These are phyloP conservation scores for Jaculus jaculus DNA, from an alignment of 2,113 vertebrate species.

Conservation along the genomic window DNA sequence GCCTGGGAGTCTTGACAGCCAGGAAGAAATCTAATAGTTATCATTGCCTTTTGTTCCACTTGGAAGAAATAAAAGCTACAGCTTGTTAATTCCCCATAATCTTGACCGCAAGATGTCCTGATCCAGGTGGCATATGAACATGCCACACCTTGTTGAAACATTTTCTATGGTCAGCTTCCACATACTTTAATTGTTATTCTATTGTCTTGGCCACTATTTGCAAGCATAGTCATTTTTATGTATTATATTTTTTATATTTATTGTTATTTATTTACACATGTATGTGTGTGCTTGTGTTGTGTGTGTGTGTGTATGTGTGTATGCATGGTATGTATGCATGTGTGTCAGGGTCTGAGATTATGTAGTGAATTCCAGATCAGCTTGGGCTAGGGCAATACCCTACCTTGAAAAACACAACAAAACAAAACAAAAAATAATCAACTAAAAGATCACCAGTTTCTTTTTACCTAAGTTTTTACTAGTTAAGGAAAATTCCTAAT, in stretches of 20 bases:
- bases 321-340: too few species aligned
- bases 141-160: not conserved
- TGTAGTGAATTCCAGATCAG: too few species aligned
- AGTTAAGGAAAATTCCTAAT: not conserved
- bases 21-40: constrained; percentile 20
- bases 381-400: too few species aligned
- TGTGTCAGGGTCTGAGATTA: too few species aligned
- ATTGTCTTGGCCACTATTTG: not conserved
- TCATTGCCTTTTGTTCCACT: constrained; percentile 11
- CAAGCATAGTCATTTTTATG: too few species aligned
- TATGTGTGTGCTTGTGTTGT: too few species aligned
- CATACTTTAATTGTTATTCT: not conserved
- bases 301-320: too few species aligned
- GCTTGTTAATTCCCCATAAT: not conserved
- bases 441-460: not conserved
- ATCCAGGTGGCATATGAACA: not conserved
- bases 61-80: not conserved
- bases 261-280: too few species aligned
- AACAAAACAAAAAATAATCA: too few species aligned
- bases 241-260: too few species aligned
- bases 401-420: too few species aligned
- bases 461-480: not conserved
- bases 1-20: not conserved
- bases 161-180: not conserved
- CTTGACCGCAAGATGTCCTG: not conserved